Evolutionary conservation across 2,888 invertebrate genomes (phyloP).

Genomic region (Platycheirus rosarum): DNA sequence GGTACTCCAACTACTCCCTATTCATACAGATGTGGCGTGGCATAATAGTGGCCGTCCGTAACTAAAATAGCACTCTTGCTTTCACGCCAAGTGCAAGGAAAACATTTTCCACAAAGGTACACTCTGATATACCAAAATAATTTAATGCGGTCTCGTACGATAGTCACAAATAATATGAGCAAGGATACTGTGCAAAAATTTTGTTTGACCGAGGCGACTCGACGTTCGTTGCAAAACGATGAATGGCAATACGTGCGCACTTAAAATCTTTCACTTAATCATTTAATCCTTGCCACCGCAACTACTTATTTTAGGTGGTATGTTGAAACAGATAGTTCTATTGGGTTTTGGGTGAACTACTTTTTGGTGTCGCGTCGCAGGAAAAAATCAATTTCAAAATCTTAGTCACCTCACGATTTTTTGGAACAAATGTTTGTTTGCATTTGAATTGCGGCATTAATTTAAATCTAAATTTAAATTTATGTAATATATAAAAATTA

Average conservation of each 20-base stretch:
- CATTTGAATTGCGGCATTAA: no score
- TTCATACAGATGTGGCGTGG: not conserved
- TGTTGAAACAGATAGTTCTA: not conserved
- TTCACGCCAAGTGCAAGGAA: slow-evolving; percentile 48
- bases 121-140: slow-evolving; percentile 31
- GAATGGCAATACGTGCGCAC: slow-evolving; percentile 68
- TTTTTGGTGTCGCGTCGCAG: no score
- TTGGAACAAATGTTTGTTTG: no score
- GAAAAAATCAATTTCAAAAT: no score
- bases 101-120: slow-evolving; percentile 48
- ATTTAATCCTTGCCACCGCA: slow-evolving; percentile 64
- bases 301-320: slow-evolving; percentile 48
- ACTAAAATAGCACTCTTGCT: slow-evolving; percentile 30
- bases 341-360: no score
- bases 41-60: not conserved
- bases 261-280: slow-evolving; percentile 57
- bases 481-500: no score
- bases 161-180: slow-evolving; percentile 56
- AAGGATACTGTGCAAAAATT: slow-evolving; percentile 34
- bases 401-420: no score
- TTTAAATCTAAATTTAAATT: no score
- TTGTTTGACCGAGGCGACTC: no score
- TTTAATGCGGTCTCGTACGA: slow-evolving; percentile 61
- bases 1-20: not conserved
- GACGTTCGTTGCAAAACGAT: slow-evolving; percentile 40